These are phyloP conservation scores for Hippocampus zosterae DNA, from an alignment of 2,113 vertebrate genomes.

Conservation along the genomic window DNA sequence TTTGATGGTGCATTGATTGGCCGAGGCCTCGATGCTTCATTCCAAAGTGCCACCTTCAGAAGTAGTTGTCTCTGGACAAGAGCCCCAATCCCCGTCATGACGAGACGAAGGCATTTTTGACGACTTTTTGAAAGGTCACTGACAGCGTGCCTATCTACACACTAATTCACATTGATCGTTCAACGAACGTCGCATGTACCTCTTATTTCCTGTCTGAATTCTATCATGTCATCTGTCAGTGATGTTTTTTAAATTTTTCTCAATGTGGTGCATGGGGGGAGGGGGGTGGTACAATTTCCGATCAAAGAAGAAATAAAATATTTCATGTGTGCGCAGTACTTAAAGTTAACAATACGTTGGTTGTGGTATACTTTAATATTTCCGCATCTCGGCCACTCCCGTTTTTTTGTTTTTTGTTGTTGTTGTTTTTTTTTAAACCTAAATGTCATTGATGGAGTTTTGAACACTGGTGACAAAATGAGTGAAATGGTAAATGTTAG, in stretches of 20 bases:
- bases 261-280: neutral
- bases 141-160: slow-evolving; percentile 27
- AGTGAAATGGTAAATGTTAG: no score
- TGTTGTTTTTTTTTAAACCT: no score
- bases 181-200: slow-evolving; percentile 42
- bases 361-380: no score
- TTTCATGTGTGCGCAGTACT: no score
- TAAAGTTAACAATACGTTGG: no score
- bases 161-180: no score
- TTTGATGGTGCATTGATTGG: slow-evolving; percentile 37
- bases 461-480: no score
- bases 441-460: no score
- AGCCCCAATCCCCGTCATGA: slow-evolving; percentile 12
- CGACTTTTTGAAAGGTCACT: slow-evolving; percentile 36
- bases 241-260: slow-evolving; percentile 39
- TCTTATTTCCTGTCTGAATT: slow-evolving; percentile 35
- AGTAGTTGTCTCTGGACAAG: no score
- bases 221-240: slow-evolving; percentile 30
- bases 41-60: slow-evolving; percentile 56
- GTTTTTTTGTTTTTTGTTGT: no score
- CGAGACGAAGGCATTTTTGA: slow-evolving; percentile 41
- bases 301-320: neutral
- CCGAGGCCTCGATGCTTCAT: slow-evolving; percentile 39
- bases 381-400: no score
- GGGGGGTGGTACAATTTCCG: neutral